Evolutionary conservation across 2,113 vertebrate species (phyloP), one percentile per base, ranked within the genome.

Genomic region (Podarcis cretensis): DNA sequence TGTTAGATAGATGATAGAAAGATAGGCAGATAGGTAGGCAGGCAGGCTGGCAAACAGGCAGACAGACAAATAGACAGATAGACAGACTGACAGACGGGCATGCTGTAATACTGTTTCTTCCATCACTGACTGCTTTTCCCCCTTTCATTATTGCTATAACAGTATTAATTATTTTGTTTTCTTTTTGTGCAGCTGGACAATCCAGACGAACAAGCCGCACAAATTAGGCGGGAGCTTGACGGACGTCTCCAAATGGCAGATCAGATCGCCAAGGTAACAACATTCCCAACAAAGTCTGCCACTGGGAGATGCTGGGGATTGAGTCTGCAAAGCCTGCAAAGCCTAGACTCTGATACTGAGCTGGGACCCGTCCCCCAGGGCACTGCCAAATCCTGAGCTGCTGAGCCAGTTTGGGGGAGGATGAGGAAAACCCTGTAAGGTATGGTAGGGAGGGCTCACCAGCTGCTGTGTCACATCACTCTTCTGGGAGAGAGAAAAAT

Each of bases 181-280:
- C 84, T 75, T 95, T 94, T 92, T 92, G 2, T 90, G 23, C 96
- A 99, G 99, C 97, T 99, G 96, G 99, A 99, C 95, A 99, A 99
- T 93, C 99, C 98, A 23, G 99, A 99, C 76, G 99, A 99, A 88
- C 99, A 99, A 95, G 99, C 99, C 0, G 99, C 99, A 0, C 99
- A 99, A 95, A 99, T 99, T 97, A 97, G 99, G 95, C 96, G 99
- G 0, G 99, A 99, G 89, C 94, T 99, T 93, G 99, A 99, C 3
- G 99, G 99, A 90, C 98, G 98, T 68, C 98, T 99, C 81, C 99
- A 99, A 91, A 99, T 99, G 99, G 99, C 99, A 68, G 99, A 99
- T 92, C 99, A 99, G 94, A 99, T 99, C 81, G 97, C 98, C 66
- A 98, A 98, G 97, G 99, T 99, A 98, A 98, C 97, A 94, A 30